Percentiles rank a stretch among this genome's conserved stretches.
These are phyloP conservation scores for Mesitornis unicolor DNA, from an alignment of 2,113 vertebrate species.

Conservation along the genomic window DNA sequence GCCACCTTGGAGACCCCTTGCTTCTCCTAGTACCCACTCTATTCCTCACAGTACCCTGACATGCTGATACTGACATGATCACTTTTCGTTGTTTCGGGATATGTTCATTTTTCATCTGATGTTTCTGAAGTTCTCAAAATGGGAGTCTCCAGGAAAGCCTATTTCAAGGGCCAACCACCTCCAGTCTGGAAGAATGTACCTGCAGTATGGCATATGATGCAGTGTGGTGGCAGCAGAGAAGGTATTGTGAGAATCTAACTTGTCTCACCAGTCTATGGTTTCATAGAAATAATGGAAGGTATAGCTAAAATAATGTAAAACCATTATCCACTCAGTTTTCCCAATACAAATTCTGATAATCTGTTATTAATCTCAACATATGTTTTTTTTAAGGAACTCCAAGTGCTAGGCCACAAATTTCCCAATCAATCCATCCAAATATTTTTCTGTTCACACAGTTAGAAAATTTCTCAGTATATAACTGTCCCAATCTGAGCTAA, in stretches of 20 bases:
- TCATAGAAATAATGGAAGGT: not conserved
- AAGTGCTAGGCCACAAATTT: not conserved
- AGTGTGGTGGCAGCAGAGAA: not conserved
- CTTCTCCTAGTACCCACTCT: not conserved
- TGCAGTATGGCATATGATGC: not conserved
- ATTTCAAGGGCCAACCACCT: not conserved
- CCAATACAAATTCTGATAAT: not conserved
- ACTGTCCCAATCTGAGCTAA: no score
- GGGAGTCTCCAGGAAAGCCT: not conserved
- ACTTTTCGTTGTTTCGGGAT: not conserved
- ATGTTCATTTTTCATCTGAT: not conserved
- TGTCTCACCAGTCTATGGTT: not conserved
- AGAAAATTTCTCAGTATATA: not conserved
- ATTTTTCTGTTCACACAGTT: not conserved
- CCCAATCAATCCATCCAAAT: not conserved
- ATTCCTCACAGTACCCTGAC: not conserved
- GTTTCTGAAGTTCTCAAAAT: not conserved
- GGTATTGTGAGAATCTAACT: not conserved
- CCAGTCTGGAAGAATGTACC: not conserved
- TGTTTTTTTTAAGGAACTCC: not conserved
- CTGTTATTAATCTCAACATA: not conserved
- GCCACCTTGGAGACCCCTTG: not conserved
- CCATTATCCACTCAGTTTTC: not conserved
- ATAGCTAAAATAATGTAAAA: not conserved
- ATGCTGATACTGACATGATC: not conserved